Base-by-base conservation (phyloP, 2,888 invertebrate genomes). In the Rhingia rostrata region DNA sequence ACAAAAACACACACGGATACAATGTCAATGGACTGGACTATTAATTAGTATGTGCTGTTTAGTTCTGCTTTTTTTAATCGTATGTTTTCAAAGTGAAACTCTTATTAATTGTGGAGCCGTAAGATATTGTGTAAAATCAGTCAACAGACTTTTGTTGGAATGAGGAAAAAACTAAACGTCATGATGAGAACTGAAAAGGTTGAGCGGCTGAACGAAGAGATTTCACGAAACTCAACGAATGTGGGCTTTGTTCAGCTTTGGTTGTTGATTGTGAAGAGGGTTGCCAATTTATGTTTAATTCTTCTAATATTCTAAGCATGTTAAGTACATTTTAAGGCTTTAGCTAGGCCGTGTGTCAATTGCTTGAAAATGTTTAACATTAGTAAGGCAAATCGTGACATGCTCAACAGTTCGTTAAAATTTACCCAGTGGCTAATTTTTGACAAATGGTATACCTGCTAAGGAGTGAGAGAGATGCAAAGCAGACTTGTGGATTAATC, bases 71-170 rank as follows among this genome's bases (percentile, higher is more conserved):
- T 43, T 60, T 66, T 22, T 39, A 49, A 72, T 66, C 54, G 43
- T 75, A 54, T 74, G 74, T 45, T 79, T 64, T 54, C 41, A 33
- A 54, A 49, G 30, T 53, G 58, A 75, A 67, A 64, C 67, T 47
- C 22, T 64, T 49, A 74, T 72, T 45, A 54, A 22, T 64, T 45
- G 78, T 39, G 49, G 43, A 51, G 67, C 67, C 54, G 72, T 37
- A 77, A 79, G 64, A 67, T 69, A 56, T 73, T 78, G 78, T 73
- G 78, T 73, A 77, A 49, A 80, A 78, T 73, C 78, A 78, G 79
- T 83, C 83, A 78, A 83, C 73, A 83, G 83, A 83, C 83, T 37
- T 78, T 83, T 78, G 64, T 60, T 79, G 43, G 84, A 84, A 84
- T 84, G 70, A 84, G 64, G 43, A 56, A 72, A 70, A 75, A 67